Evolutionary conservation across 2,888 invertebrate species (phyloP).

Genomic region (Pecten maximus): DNA sequence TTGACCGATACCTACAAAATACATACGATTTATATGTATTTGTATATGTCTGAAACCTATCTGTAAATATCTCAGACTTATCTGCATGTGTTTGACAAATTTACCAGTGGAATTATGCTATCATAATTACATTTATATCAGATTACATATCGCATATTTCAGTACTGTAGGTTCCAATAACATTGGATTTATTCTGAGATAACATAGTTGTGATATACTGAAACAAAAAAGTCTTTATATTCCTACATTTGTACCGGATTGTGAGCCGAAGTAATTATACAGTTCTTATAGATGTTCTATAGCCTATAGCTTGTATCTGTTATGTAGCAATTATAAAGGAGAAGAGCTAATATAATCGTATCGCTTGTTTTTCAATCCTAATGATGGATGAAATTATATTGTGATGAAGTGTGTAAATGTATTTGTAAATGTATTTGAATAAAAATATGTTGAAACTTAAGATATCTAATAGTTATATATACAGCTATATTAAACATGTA

Average conservation of each 20-base stretch:
- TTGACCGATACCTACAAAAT: conserved; percentile 26
- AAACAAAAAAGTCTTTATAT: conserved; percentile 12
- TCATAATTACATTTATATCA: conserved; percentile 28
- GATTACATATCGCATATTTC: conserved; percentile 17
- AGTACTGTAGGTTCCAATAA: conserved; percentile 9
- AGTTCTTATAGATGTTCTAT: not conserved
- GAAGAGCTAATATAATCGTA: too few relatives aligned
- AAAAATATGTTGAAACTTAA: too few relatives aligned
- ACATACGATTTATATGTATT: not conserved
- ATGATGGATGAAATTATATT: too few relatives aligned
- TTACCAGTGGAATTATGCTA: not conserved
- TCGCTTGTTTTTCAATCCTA: too few relatives aligned
- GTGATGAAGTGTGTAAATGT: too few relatives aligned
- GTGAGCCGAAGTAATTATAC: not conserved
- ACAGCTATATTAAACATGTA: too few relatives aligned
- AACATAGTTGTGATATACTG: not conserved
- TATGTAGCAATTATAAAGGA: too few relatives aligned
- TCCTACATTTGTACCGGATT: not conserved
- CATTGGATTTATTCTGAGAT: not conserved
- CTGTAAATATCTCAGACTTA: not conserved
- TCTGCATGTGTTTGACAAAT: conserved; percentile 25
- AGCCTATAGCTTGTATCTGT: too few relatives aligned
- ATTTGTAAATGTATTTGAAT: too few relatives aligned
- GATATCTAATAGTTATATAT: too few relatives aligned
- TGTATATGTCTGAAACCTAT: conserved; percentile 17